phyloP scores from a whole-genome alignment of 2,113 vertebrate species.

The Trematomus loennbergii region DNA sequence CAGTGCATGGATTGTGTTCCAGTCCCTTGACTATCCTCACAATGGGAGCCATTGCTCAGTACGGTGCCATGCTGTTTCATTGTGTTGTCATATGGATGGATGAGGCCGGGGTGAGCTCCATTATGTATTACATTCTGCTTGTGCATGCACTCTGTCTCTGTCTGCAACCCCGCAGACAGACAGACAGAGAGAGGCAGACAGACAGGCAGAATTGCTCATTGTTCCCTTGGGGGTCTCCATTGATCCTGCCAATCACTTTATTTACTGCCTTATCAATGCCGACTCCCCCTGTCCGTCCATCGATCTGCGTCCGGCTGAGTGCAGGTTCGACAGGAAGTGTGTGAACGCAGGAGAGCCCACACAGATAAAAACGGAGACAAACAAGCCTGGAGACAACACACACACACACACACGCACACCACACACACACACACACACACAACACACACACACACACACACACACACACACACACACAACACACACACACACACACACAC shows the following conservation, averaged over 20 bases:
- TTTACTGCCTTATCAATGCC: conserved; percentile 73
- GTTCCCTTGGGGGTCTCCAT: conserved; percentile 60
- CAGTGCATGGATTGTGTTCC: conserved; percentile 26
- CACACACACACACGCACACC: background rate
- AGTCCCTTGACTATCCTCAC: conserved; percentile 53
- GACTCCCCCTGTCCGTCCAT: conserved; percentile 44
- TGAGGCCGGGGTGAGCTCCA: conserved; percentile 53
- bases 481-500: background rate
- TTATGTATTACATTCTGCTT: conserved; percentile 60
- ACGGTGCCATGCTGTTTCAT: conserved; percentile 58
- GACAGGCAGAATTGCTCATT: conserved; percentile 53
- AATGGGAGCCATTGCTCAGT: conserved; percentile 53
- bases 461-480: conserved; percentile 8
- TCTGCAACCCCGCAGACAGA: conserved; percentile 11
- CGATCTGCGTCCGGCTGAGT: conserved; percentile 29
- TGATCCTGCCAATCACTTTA: conserved; percentile 78
- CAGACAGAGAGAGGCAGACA: conserved; percentile 6
- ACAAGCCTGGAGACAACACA: background rate
- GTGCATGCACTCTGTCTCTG: conserved; percentile 35
- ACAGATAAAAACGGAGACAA: conserved; percentile 2
- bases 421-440: conserved; percentile 1
- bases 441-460: conserved; percentile 8
- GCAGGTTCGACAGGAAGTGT: conserved; percentile 28
- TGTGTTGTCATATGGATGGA: conserved; percentile 73
- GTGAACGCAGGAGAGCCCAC: conserved; percentile 11